A percentile compares a stretch with the other conserved stretches of the same genome.
These are phyloP conservation scores for Sceliomorpha sp. DNA, from an alignment of 2,888 invertebrate genomes.

Conservation along the genomic window DNA sequence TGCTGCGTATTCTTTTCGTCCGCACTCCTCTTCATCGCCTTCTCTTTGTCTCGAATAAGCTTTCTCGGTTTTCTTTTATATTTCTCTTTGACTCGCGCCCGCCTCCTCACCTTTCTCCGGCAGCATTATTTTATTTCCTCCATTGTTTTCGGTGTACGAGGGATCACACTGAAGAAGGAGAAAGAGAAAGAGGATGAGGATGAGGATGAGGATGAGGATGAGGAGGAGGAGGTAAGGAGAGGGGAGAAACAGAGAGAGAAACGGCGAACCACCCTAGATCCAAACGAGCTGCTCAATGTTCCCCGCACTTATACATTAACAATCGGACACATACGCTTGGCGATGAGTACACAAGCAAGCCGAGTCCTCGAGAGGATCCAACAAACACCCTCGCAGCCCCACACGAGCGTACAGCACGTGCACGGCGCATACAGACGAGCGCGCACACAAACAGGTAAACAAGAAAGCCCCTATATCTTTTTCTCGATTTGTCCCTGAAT, in stretches of 20 bases:
- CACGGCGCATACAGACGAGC: conserved; percentile 37
- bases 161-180: no score
- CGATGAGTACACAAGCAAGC: conserved; percentile 53
- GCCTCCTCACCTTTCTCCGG: conserved; percentile 52
- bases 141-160: conserved; percentile 74
- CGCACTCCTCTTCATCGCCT: conserved; percentile 37
- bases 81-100: conserved; percentile 52
- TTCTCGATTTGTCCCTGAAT: conserved; percentile 72
- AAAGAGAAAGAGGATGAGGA: conserved; percentile 2
- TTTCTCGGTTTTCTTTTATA: conserved; percentile 55
- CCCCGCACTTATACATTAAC: conserved; percentile 62
- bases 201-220: no score
- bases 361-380: conserved; percentile 12
- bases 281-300: conserved; percentile 45
- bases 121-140: conserved; percentile 77
- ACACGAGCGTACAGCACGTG: no score
- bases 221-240: neutral
- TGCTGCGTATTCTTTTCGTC: conserved; percentile 41
- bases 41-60: conserved; percentile 62
- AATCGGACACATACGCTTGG: conserved; percentile 55
- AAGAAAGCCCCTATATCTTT: conserved; percentile 67
- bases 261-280: conserved; percentile 62
- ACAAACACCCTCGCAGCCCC: no score
- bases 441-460: conserved; percentile 56
- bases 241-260: conserved; percentile 8